Evolutionary conservation across 2,113 vertebrate genomes (phyloP).

Genomic region (Microcebus lehilahytsara): DNA sequence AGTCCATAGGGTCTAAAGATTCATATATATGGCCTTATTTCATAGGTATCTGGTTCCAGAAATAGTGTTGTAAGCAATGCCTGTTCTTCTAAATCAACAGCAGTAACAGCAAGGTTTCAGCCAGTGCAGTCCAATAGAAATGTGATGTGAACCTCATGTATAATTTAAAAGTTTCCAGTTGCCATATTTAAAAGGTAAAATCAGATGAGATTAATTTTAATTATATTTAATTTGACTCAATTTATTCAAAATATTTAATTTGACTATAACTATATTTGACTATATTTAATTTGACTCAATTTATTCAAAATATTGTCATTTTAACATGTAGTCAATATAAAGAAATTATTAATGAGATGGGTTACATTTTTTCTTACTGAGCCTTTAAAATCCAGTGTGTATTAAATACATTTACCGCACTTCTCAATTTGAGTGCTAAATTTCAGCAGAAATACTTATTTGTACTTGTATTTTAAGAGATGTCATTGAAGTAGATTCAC

Average conservation of each 20-base stretch:
- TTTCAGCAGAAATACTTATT: slow-evolving; percentile 3
- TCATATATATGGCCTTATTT: rapidly evolving
- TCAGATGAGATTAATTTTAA: neutral
- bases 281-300: neutral
- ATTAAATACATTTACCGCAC: neutral
- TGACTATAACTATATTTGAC: too few species aligned
- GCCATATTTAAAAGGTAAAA: neutral
- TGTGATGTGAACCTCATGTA: neutral
- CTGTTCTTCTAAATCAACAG: neutral
- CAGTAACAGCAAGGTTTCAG: neutral
- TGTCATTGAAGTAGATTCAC: neutral
- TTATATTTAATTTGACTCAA: neutral
- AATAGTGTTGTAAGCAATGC: neutral
- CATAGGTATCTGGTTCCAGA: neutral
- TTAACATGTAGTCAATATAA: neutral
- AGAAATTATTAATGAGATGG: neutral
- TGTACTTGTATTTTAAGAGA: neutral
- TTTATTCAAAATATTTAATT: neutral
- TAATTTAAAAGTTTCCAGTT: neutral
- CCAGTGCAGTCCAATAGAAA: neutral
- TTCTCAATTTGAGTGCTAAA: neutral
- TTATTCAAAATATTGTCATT: neutral
- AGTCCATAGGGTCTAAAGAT: neutral
- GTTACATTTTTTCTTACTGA: neutral
- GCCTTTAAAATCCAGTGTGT: neutral